Conservation (phyloP, 2,113 vertebrate species). For the Camelus dromedarius region DNA sequence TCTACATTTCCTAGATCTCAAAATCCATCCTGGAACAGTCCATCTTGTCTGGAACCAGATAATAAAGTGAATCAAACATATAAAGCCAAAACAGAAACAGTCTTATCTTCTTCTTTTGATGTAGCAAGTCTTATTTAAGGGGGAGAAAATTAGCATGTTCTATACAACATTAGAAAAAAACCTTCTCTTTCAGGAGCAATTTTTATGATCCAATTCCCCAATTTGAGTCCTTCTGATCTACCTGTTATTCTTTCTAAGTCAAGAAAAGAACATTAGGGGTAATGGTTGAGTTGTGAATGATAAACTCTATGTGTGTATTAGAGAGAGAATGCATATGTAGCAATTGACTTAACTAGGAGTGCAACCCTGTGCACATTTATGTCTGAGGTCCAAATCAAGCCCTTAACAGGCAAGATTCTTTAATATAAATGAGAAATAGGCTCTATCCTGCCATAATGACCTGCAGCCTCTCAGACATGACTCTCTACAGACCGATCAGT, state of each 20-base stretch:
- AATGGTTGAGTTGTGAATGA: slow-evolving; percentile 61
- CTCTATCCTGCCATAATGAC: slow-evolving; percentile 81
- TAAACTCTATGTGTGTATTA: slow-evolving; percentile 72
- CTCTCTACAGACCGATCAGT: slow-evolving; percentile 81
- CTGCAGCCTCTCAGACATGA: slow-evolving; percentile 76
- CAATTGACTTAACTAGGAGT: slow-evolving; percentile 83
- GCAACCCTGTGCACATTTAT: slow-evolving; percentile 66
- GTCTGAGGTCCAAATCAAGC: slow-evolving; percentile 79
- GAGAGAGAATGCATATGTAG: slow-evolving; percentile 66
- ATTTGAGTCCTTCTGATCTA: slow-evolving; percentile 44
- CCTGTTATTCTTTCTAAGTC: slow-evolving; percentile 66
- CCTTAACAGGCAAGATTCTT: slow-evolving; percentile 82
- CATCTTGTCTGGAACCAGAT: slow-evolving; percentile 42
- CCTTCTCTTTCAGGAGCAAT: neutral
- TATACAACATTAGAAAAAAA: slow-evolving; percentile 48
- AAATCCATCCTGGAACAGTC: slow-evolving; percentile 5
- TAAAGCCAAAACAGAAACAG: slow-evolving; percentile 35
- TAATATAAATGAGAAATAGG: slow-evolving; percentile 85
- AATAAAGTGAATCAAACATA: slow-evolving; percentile 50
- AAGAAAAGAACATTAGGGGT: slow-evolving; percentile 53
- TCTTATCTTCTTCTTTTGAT: slow-evolving; percentile 61
- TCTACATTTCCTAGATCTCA: slow-evolving; percentile 43
- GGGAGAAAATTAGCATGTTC: slow-evolving; percentile 30
- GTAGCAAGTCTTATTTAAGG: neutral
- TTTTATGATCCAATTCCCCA: slow-evolving; percentile 11